These are phyloP conservation scores for Bolborhynchus lineola DNA, from an alignment of 2,113 vertebrate species.

Conservation along the genomic window DNA sequence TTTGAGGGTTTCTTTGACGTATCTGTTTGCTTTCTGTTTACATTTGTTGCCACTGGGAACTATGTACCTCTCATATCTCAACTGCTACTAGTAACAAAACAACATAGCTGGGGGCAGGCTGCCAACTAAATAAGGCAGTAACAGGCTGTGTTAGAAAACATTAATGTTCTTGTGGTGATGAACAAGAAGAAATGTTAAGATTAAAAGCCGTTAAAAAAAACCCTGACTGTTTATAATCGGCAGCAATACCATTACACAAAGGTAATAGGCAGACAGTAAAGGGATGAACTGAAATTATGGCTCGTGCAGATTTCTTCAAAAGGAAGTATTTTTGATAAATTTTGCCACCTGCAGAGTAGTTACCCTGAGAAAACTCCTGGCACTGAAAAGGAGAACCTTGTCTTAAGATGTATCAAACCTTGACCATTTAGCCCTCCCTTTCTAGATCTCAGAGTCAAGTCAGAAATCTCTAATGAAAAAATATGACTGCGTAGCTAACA, in stretches of 20 bases:
- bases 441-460: neutral
- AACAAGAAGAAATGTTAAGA: neutral
- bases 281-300: neutral
- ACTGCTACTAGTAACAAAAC: neutral
- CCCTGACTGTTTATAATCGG: neutral
- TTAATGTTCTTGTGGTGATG: neutral
- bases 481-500: neutral
- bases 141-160: neutral
- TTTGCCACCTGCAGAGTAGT: neutral
- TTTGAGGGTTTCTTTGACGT: neutral
- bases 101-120: neutral
- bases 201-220: neutral
- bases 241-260: neutral
- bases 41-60: neutral
- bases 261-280: neutral
- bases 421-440: neutral
- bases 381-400: neutral
- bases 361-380: neutral
- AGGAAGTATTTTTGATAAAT: neutral
- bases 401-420: neutral
- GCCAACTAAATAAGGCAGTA: neutral
- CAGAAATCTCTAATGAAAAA: neutral
- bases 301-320: neutral
- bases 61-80: neutral
- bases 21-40: conserved; percentile 21